These are phyloP conservation scores for Tragelaphus scriptus DNA, from an alignment of 2,113 vertebrate genomes.

Conservation along the genomic window DNA sequence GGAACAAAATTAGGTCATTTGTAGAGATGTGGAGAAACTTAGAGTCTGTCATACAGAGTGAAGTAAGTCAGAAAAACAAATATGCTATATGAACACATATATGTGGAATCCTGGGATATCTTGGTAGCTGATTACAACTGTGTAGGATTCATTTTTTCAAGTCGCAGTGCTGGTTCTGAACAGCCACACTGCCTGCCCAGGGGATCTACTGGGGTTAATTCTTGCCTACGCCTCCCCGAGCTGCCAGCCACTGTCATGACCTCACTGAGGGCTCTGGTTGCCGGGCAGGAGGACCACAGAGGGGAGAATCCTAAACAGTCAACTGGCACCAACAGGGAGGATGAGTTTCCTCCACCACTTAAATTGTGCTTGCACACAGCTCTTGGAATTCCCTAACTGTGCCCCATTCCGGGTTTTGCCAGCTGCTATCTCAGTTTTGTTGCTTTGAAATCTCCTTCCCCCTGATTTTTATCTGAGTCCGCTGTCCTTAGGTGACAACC, in stretches of 20 bases:
- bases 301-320: background rate
- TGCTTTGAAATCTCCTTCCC: constrained; percentile 27
- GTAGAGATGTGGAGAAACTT: background rate
- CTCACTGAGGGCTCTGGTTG: background rate
- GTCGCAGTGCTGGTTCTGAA: accelerated
- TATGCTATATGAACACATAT: background rate
- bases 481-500: constrained; percentile 56
- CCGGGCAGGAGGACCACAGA: background rate
- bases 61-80: background rate
- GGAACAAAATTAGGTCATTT: background rate
- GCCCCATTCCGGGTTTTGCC: background rate
- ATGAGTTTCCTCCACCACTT: background rate
- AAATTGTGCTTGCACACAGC: background rate
- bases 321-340: background rate
- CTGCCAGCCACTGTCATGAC: accelerated
- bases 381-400: constrained; percentile 36
- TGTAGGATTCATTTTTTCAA: background rate
- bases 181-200: background rate
- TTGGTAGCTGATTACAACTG: background rate
- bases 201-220: background rate
- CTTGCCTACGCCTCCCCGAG: accelerated
- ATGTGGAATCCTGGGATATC: background rate
- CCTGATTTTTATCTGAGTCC: constrained; percentile 42
- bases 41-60: background rate
- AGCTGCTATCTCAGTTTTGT: constrained; percentile 46